Base-by-base conservation (phyloP, 2,113 vertebrate species). In the Noctilio leporinus region DNA sequence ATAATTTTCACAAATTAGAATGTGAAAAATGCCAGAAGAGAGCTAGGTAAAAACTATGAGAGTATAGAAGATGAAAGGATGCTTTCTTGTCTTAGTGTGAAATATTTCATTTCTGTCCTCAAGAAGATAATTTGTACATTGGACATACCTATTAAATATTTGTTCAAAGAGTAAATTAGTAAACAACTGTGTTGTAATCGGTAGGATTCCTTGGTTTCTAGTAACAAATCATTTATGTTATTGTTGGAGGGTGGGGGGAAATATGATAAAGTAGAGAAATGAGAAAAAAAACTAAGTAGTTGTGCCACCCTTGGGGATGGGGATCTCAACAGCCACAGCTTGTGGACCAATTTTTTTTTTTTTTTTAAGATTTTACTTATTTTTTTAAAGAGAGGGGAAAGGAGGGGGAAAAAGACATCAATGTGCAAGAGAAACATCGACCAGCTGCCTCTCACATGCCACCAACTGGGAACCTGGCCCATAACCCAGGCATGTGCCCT, bases 161-260 rank as follows among this genome's bases (percentile, higher is more conserved):
- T 72, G 45, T 89, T 96, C 57, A 92, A 83, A 67, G 59, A 86
- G 28, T 86, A 93, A 64, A 49, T 83, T 40, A 86, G 15, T 93
- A 72, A 94, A 49, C 55, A 69, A n/a, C 69, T 53, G 4, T 85
- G 19, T 94, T 51, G 3, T 90, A 93, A 69, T 80, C 59, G 43
- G 20, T 15, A 62, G 45, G 24, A 84, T 86, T 89, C 17, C 73
- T 91, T 83, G 65, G 38, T 87, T 89, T 95, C 51, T 62, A 86
- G 4, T 73, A 86, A 82, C 22, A 75, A 28, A 84, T 94, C n/a
- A 89, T 80, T 81, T 47, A 49, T n/a, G n/a, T 87, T 59, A 86
- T 82, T 93, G 51, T 65, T 81, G 40, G 22, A 80, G 55, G 77
- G 33, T 45, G 22, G 88, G 49, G 65, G 28, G 57, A 94, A 49